These are phyloP conservation scores for Caenorhabditis doughertyi DNA, from an alignment of 2,888 invertebrate genomes.

Conservation along the genomic window DNA sequence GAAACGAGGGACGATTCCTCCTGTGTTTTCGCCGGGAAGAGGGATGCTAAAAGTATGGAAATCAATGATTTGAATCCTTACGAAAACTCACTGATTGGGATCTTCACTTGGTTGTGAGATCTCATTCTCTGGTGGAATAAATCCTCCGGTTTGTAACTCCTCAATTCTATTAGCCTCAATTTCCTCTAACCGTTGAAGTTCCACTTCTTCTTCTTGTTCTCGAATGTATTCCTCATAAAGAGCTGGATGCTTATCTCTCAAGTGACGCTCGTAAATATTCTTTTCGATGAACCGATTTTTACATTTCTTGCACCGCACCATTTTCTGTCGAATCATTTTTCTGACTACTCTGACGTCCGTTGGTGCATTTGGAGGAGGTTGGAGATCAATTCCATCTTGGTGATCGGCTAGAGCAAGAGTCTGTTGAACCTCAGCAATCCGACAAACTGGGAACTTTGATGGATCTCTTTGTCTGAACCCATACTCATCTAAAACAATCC, in stretches of 20 bases:
- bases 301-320: slow-evolving; percentile 81
- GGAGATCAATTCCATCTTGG: slow-evolving; percentile 53
- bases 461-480: slow-evolving; percentile 21
- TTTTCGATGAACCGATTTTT: slow-evolving; percentile 82
- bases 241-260: slow-evolving; percentile 80
- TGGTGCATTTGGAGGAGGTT: slow-evolving; percentile 39
- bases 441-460: slow-evolving; percentile 40
- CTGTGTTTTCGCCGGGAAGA: slow-evolving; percentile 79
- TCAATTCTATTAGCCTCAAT: slow-evolving; percentile 81
- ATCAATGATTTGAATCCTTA: background rate
- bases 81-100: slow-evolving; percentile 42
- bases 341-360: slow-evolving; percentile 58
- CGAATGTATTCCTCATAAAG: slow-evolving; percentile 78
- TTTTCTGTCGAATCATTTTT: slow-evolving; percentile 72
- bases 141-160: slow-evolving; percentile 81
- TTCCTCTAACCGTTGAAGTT: slow-evolving; percentile 74
- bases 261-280: slow-evolving; percentile 81
- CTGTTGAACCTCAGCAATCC: slow-evolving; percentile 56
- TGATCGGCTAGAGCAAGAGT: slow-evolving; percentile 43
- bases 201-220: slow-evolving; percentile 73
- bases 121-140: slow-evolving; percentile 81
- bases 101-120: slow-evolving; percentile 66
- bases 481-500: slow-evolving; percentile 45
- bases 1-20: slow-evolving; percentile 1
- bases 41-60: slow-evolving; percentile 75